A percentile compares a stretch with the other conserved stretches of the same genome.
phyloP scores from a whole-genome alignment of 2,888 invertebrate species.

The Perizoma affinitatum region DNA sequence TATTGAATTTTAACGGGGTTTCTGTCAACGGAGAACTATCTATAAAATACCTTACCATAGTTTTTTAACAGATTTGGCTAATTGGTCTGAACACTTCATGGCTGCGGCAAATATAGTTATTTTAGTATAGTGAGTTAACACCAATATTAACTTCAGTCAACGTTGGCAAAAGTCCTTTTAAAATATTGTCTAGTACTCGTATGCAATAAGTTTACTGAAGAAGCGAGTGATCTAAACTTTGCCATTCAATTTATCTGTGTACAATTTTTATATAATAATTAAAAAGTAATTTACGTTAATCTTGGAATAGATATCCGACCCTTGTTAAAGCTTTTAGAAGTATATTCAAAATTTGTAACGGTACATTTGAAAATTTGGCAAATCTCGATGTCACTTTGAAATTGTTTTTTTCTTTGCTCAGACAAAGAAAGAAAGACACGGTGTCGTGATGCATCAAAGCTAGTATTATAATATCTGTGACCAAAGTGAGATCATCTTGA shows the following conservation, averaged over 20 bases:
- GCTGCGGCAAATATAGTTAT: no score
- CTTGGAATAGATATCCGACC: constrained; percentile 50
- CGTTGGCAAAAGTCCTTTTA: constrained; percentile 50
- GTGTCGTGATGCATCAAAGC: not conserved
- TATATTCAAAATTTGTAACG: constrained; percentile 66
- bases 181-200: constrained; percentile 53
- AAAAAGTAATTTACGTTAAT: constrained; percentile 48
- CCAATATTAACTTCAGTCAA: not conserved
- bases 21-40: constrained; percentile 42
- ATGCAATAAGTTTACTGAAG: constrained; percentile 53
- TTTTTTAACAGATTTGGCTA: not conserved
- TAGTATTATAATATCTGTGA: no score
- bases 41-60: no score
- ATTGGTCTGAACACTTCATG: not conserved
- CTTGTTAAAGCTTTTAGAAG: constrained; percentile 70
- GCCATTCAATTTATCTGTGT: constrained; percentile 59
- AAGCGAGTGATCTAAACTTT: constrained; percentile 57
- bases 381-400: constrained; percentile 64
- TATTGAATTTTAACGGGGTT: constrained; percentile 48
- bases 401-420: constrained; percentile 28
- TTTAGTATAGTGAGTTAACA: no score
- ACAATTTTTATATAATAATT: constrained; percentile 58
- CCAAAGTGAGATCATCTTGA: not conserved
- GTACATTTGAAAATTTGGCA: constrained; percentile 56
- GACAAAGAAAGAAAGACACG: constrained; percentile 14